Evolutionary conservation across 2,888 invertebrate species (phyloP), one percentile per base, ranked within the genome.

Genomic region (Thymelicus sylvestris): DNA sequence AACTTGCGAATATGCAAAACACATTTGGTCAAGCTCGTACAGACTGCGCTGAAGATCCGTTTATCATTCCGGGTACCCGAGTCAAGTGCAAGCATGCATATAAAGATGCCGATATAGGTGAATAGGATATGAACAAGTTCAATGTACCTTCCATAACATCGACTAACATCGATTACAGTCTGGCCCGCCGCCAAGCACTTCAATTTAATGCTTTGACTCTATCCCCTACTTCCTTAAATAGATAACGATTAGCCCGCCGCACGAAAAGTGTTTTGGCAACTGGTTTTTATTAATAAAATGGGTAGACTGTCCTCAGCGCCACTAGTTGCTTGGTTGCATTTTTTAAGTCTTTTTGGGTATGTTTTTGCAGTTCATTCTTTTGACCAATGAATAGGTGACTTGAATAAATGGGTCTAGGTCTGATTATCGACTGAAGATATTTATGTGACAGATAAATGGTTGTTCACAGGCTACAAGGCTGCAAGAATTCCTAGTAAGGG

Each of bases 111-210:
- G 72, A 80, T 80, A 76, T 80, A 74, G 80, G 80, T 77, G 77
- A 80, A 77, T 74, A 74, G 75, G 76, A 77, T 76, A 77, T 74
- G 74, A 73, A 83, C 82, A 79, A 87, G 90, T 90, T 92, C 90
- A 91, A 88, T 81, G 90, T 82, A 84, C 89, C 84, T 85, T 83
- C 82, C 77, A 10, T 76, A 82, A 80, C 87, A 85, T 88, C 86
- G 44, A 44, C 10, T 41, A 10, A 10, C 31, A 31, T 8, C 7
- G 86, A 88, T 90, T 87, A 86, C 82, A 81, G 83, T 85, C 87
- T 90, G 91, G 92, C 92, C 75, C 80, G 78, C 77, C 74, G 88
- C 92, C 91, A 91, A 91, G 86, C 88, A 89, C 90, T 91, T 85
- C 85, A 89, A 83, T 85, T 87, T 86, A 87, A 88, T 87, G 83